Evolutionary conservation across 37 sponge, comb jelly and placozoan genomes (phyloP), one percentile per base, ranked within the genome.

Genomic region (Chondrosia reniformis): DNA sequence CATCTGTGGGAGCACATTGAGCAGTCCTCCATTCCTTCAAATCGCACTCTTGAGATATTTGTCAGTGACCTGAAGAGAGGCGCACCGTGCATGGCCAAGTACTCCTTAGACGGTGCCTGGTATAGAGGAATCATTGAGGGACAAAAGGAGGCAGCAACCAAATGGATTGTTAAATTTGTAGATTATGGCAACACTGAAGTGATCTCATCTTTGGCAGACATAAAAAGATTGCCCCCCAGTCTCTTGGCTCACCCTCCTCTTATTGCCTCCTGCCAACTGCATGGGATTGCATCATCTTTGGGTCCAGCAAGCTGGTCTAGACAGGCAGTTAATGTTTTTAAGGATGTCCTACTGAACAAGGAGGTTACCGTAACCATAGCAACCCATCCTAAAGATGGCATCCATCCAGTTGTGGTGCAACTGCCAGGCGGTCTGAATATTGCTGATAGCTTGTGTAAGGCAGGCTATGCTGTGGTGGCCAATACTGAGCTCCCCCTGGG

Each of bases 141-240:
- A 32, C 63, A 63, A 15, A 49, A 59, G 1, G 46, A 55, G 22
- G 61, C 21, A 19, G 0, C 13, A 25, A 38, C 69, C 28, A 5
- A 69, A 24, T 82, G 67, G 58, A 75, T 21, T 0, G 90, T 93
- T 6, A 21, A 27, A 3, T 93, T 89, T 86, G 84, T 89, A 0
- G 93, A 93, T 40, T 93, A 75, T 76, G 93, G 93, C 7, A 93
- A 93, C 61, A 41, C 62, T 15, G 90, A 93, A 28, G 67, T 24
- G 10, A 76, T 85, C 25, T 32, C 52, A 25, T 66, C 64, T 0
- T 8, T 59, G 0, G 55, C 55, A 25, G 36, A 69, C n/a, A 12
- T 89, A 31, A 38, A 44, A 0, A 33, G 54, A 7, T 78, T 88
- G 2, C 56, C 77, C 4, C 69, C 86, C 9, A 31, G 54, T 10